Base-by-base conservation (phyloP, 2,797 vertebrate genomes). In the Cuniculus paca region DNA sequence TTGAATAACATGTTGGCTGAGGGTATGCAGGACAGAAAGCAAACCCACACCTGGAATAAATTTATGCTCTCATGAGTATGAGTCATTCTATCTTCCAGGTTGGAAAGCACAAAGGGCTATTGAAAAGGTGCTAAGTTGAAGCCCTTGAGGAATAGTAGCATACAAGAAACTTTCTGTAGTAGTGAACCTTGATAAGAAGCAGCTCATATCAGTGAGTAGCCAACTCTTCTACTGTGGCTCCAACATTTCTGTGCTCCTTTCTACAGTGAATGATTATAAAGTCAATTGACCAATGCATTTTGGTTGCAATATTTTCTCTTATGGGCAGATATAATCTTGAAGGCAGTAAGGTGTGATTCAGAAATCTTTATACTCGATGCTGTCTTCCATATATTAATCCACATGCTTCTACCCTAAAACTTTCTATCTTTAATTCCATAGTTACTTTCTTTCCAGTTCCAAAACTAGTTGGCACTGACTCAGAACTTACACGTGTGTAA, bases 221-320 rank as follows among this genome's bases (percentile, higher is more conserved):
- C 11, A 9, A 34, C 5, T 50, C 19, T 68, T 1, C 2, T 5
- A 39, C 2, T 24, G 7, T 72, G n/a, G 5, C 5, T 4, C 28
- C 39, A 52, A 80, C 36, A 26, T 36, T 84, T 13, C 16, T 60
- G 1, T 68, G 45, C 13, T 77, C 74, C 50, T 50, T 31, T 50
- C 5, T 45, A 42, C 6, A 1, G 6, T 89, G 9, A 22, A 42
- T n/a, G 42, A 78, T n/a, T 20, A 72, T 75, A 63, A 82, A n/a
- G 6, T 52, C 28, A 65, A 34, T 24, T 58, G 17, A 58, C 9
- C 24, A 12, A 39, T 8, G 13, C 10, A 77, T 48, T 77, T 95
- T 68, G 6, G 24, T 13, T 78, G 7, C 52, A 13, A 82, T 22
- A 28, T 12, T 20, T 65, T 78, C 45, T 70, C 65, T 79, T 65